Evolutionary conservation across 2,888 invertebrate species (phyloP).

Genomic region (Ferdinandea cuprea): DNA sequence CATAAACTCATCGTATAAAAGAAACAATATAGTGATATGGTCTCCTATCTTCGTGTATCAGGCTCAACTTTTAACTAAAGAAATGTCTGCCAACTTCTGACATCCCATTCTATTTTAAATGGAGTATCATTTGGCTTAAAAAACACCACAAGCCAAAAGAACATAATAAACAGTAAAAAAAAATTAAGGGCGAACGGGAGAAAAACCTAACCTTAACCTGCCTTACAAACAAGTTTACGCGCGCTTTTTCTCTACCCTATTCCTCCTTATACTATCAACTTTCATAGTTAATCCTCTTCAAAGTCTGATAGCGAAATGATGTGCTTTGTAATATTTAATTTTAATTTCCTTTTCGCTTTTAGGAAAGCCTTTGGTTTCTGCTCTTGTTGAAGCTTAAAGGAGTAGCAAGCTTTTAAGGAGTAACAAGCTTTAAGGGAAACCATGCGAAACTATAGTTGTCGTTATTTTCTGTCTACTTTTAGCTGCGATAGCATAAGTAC

Average conservation of each 20-base stretch:
- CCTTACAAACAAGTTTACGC: slow-evolving; percentile 3
- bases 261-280: not conserved
- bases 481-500: slow-evolving; percentile 23
- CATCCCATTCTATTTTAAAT: slow-evolving; percentile 28
- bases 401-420: slow-evolving; percentile 13
- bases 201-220: slow-evolving; percentile 42
- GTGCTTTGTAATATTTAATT: slow-evolving; percentile 1
- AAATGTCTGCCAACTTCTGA: slow-evolving; percentile 19
- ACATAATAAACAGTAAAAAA: slow-evolving; percentile 7
- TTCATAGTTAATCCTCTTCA: slow-evolving; percentile 10
- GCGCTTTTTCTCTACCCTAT: slow-evolving; percentile 10
- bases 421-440: not conserved
- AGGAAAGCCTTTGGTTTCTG: not conserved
- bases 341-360: not conserved
- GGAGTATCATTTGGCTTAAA: slow-evolving; percentile 17
- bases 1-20: slow-evolving; percentile 48
- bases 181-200: not conserved
- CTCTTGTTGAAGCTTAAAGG: slow-evolving; percentile 1
- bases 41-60: not conserved
- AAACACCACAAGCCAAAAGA: slow-evolving; percentile 15
- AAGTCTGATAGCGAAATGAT: slow-evolving; percentile 24
- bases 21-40: slow-evolving; percentile 28
- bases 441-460: slow-evolving; percentile 1
- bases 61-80: slow-evolving; percentile 18
- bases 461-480: slow-evolving; percentile 34